phyloP scores from a whole-genome alignment of 2,888 invertebrate species.

The Cephus pygmeus region DNA sequence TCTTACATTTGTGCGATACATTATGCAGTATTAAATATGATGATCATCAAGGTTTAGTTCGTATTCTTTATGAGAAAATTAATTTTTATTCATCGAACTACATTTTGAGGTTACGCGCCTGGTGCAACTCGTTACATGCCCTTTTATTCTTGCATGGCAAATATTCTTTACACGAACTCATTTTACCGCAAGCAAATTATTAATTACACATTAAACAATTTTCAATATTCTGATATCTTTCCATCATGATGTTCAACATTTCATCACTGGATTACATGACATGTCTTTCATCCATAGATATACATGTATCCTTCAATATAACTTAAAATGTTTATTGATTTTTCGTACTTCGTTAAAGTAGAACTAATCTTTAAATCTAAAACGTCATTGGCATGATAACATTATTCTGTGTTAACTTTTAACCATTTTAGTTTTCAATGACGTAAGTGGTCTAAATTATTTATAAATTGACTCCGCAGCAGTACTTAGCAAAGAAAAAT shows the following conservation, averaged over 20 bases:
- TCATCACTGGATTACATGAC: background rate
- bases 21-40: slow-evolving; percentile 17
- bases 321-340: background rate
- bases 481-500: background rate
- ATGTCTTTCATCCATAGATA: background rate
- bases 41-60: background rate
- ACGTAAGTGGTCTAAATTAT: background rate
- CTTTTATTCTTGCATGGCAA: background rate
- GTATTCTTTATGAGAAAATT: background rate
- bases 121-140: background rate
- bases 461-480: background rate
- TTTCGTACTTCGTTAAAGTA: background rate
- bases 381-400: background rate
- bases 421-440: background rate
- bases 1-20: slow-evolving; percentile 52
- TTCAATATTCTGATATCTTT: background rate
- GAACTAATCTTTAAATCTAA: background rate
- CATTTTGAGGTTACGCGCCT: background rate
- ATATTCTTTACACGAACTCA: background rate
- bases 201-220: background rate
- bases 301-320: background rate
- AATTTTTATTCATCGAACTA: background rate
- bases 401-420: background rate
- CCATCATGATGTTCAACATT: background rate
- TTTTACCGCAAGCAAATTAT: background rate